Evolutionary conservation across 1,140 invertebrate species (phyloP).

Genomic region (Megalopta genalis): DNA sequence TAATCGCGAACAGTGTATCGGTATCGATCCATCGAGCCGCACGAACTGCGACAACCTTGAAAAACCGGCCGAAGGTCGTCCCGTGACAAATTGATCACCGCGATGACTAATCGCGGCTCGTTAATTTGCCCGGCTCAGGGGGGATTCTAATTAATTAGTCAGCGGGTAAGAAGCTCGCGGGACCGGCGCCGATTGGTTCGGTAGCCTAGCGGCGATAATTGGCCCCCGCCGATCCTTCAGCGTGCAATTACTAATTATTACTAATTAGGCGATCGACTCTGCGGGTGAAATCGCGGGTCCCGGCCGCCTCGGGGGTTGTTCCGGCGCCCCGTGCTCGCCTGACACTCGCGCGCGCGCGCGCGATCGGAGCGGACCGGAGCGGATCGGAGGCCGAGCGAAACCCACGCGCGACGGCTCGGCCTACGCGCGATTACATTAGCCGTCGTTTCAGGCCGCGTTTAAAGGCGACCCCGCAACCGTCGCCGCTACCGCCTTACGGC

Average conservation of each 20-base stretch:
- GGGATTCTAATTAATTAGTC: slow-evolving; percentile 59
- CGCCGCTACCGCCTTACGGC: neutral
- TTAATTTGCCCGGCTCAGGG: slow-evolving; percentile 52
- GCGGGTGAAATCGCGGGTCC: slow-evolving; percentile 51
- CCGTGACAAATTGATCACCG: slow-evolving; percentile 57
- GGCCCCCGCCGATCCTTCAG: slow-evolving; percentile 52
- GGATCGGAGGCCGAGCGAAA: neutral
- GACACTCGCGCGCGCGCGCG: too few species aligned
- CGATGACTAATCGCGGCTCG: slow-evolving; percentile 59
- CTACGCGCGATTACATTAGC: slow-evolving; percentile 53
- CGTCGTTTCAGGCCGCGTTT: slow-evolving; percentile 37
- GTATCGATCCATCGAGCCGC: neutral
- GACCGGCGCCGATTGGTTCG: slow-evolving; percentile 48
- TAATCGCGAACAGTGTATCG: neutral
- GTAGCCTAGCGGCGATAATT: slow-evolving; percentile 63
- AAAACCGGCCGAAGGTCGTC: slow-evolving; percentile 1
- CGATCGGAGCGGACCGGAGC: too few species aligned
- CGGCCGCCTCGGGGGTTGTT: slow-evolving; percentile 62
- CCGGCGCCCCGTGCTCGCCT: slow-evolving; percentile 33
- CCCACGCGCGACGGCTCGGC: slow-evolving; percentile 50
- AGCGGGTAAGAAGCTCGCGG: slow-evolving; percentile 26
- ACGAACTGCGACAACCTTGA: neutral
- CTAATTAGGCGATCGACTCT: slow-evolving; percentile 69
- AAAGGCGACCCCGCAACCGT: slow-evolving; percentile 3
- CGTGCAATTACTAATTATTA: slow-evolving; percentile 71